Evolutionary conservation across 1,140 invertebrate species (phyloP).

Genomic region (Cataglyphis hispanica): DNA sequence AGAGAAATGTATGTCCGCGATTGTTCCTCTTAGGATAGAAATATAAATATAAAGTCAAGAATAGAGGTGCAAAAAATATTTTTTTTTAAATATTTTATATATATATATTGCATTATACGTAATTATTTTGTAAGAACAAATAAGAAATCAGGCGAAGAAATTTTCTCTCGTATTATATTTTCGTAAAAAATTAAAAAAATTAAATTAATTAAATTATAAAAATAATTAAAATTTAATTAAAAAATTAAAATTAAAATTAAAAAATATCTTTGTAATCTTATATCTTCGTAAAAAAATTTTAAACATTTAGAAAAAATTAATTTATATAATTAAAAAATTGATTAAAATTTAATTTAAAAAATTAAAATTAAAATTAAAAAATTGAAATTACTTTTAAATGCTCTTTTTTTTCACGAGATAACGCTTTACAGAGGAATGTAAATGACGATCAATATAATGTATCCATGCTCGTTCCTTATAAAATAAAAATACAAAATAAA

Average conservation of each 20-base stretch:
- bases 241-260: no score
- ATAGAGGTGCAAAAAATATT: not conserved
- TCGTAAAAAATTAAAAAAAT: not conserved
- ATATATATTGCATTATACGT: not conserved
- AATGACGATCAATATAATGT: conserved; percentile 26
- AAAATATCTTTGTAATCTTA: no score
- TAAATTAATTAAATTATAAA: no score
- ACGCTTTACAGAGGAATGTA: conserved; percentile 13
- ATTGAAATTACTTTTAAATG: not conserved
- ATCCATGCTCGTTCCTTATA: not conserved
- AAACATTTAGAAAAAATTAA: no score
- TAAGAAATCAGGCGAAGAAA: not conserved
- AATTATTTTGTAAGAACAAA: not conserved
- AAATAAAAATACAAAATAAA: conserved; percentile 8
- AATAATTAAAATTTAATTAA: no score
- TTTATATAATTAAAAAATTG: no score
- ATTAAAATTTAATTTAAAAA: no score
- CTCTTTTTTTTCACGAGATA: not conserved
- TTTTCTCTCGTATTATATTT: not conserved
- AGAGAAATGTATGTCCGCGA: not conserved
- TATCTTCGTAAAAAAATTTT: no score
- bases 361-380: no score
- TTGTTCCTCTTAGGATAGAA: not conserved
- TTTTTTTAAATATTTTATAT: not conserved
- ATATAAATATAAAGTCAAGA: not conserved